Evolutionary conservation across 2,888 invertebrate genomes (phyloP).

Genomic region (Pristionchus entomophagus): DNA sequence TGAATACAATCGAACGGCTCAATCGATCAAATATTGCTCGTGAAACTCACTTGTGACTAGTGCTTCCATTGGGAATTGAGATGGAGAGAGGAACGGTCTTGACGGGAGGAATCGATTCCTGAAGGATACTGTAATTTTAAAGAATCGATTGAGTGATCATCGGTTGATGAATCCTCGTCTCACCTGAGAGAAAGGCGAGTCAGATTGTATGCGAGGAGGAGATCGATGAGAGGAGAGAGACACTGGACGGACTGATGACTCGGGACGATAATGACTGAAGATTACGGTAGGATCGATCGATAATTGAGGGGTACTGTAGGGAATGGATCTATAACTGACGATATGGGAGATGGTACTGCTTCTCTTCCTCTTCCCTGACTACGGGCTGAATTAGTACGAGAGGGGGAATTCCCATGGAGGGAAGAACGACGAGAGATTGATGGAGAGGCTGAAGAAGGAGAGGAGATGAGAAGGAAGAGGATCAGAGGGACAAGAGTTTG

Average conservation of each 20-base stretch:
- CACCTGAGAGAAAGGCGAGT: conserved; percentile 10
- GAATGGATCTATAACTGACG: neutral
- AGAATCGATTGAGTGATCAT: neutral
- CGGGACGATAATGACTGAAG: conserved; percentile 44
- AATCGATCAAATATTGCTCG: too few species aligned
- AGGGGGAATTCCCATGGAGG: conserved; percentile 31
- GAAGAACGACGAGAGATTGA: conserved; percentile 14
- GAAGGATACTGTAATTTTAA: neutral
- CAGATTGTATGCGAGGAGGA: neutral
- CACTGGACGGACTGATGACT: neutral
- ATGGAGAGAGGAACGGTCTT: conserved; percentile 27
- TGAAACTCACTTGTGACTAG: conserved; percentile 19
- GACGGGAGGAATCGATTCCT: neutral
- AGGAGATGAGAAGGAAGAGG: neutral
- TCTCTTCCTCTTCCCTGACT: conserved; percentile 15
- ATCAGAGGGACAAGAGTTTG: neutral
- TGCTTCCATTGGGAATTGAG: conserved; percentile 27
- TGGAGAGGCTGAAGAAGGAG: conserved; percentile 22
- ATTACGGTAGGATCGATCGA: neutral
- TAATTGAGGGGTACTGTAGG: neutral
- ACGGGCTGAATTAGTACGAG: conserved; percentile 27
- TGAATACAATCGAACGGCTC: too few species aligned
- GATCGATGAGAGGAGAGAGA: conserved; percentile 28
- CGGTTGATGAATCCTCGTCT: neutral
- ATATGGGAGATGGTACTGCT: conserved; percentile 36